Evolutionary conservation across 2,113 vertebrate species (phyloP).

Genomic region (Oreocharis arfaki): DNA sequence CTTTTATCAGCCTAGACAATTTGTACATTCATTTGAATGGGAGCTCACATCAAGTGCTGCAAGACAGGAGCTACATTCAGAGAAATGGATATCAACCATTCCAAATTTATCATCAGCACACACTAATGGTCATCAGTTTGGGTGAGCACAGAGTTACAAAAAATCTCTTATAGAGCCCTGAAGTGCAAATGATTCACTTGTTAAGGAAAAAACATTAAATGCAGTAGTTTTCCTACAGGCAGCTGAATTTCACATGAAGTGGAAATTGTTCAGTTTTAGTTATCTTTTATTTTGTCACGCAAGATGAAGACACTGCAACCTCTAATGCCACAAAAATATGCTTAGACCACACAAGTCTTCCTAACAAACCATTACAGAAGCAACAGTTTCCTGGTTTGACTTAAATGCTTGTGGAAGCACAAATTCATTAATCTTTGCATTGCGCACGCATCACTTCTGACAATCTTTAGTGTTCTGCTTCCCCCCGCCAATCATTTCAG

Average conservation of each 20-base stretch:
- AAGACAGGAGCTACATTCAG: background rate
- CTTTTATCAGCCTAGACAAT: background rate
- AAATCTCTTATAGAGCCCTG: accelerated
- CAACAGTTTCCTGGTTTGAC: background rate
- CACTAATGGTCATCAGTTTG: background rate
- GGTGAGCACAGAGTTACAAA: background rate
- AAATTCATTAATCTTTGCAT: background rate
- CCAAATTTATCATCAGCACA: background rate
- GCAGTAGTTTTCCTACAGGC: background rate
- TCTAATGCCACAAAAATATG: background rate
- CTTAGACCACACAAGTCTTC: background rate
- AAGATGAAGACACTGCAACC: background rate
- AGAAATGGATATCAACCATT: background rate
- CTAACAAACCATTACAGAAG: background rate
- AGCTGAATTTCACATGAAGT: background rate
- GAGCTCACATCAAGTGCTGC: background rate
- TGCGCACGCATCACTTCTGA: background rate
- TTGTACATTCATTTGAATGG: background rate
- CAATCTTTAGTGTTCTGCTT: background rate
- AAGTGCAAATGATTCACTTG: background rate
- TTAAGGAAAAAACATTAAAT: background rate
- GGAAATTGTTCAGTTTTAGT: background rate
- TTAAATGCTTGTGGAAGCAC: background rate
- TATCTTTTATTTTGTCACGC: background rate
- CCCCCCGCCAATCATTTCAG: background rate